These are phyloP conservation scores for Emmelina monodactyla DNA, from an alignment of 2,888 invertebrate species.

Conservation along the genomic window DNA sequence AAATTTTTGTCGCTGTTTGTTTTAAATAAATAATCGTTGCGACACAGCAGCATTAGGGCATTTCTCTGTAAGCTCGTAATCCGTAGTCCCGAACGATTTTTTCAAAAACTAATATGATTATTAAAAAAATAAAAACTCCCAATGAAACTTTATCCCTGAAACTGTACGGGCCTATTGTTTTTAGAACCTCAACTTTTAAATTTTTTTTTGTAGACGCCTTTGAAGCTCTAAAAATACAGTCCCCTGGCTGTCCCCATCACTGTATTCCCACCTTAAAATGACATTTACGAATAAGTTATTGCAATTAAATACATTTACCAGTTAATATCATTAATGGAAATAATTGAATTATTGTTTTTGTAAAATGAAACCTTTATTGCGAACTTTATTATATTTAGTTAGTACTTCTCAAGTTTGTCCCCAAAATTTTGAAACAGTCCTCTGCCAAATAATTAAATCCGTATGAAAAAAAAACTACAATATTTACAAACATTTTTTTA, in stretches of 20 bases:
- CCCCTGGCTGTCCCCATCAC: slow-evolving; percentile 11
- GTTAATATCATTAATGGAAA: slow-evolving; percentile 6
- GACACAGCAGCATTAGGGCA: no score
- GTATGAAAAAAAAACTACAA: slow-evolving; percentile 8
- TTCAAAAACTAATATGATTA: not conserved
- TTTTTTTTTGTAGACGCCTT: slow-evolving; percentile 1
- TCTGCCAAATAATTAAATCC: slow-evolving; percentile 11
- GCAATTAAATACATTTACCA: slow-evolving; percentile 5
- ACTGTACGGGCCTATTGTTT: not conserved
- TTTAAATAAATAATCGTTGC: no score
- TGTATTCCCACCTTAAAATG: slow-evolving; percentile 8
- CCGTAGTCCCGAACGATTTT: not conserved
- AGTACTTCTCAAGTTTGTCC: slow-evolving; percentile 8
- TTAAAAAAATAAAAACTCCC: not conserved
- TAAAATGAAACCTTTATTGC: slow-evolving; percentile 8
- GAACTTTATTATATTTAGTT: slow-evolving; percentile 7
- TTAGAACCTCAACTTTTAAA: not conserved
- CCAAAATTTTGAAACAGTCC: slow-evolving; percentile 12
- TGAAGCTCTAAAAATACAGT: slow-evolving; percentile 10
- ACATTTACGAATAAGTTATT: slow-evolving; percentile 11
- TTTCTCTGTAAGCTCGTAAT: not conserved
- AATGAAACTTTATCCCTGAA: not conserved
- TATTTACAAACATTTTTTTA: slow-evolving; percentile 7
- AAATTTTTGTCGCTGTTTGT: no score
- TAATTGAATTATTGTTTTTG: slow-evolving; percentile 9